Conservation (phyloP, 2,888 invertebrate genomes). For the Eustalomyia histrio region DNA sequence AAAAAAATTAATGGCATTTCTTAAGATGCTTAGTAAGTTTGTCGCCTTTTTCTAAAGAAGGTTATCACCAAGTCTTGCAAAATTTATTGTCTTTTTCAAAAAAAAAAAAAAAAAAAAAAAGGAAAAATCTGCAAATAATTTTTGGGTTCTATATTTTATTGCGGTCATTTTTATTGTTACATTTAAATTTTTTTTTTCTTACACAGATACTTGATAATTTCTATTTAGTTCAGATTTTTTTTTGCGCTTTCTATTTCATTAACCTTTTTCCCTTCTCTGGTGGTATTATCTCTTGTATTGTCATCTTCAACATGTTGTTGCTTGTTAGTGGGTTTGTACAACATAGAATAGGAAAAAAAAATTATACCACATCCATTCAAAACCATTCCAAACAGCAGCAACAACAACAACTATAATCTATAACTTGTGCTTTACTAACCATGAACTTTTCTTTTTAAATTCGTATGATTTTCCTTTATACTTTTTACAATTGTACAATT, state of each 20-base stretch:
- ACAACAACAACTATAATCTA: slow-evolving; percentile 38
- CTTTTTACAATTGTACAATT: slow-evolving; percentile 32
- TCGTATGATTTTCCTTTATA: slow-evolving; percentile 14
- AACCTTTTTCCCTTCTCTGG: neutral
- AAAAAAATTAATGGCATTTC: neutral
- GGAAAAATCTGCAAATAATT: neutral
- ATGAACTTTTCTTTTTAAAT: slow-evolving; percentile 50
- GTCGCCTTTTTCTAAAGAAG: neutral
- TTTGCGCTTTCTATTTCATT: neutral
- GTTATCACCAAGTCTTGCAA: neutral
- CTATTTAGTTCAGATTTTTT: neutral
- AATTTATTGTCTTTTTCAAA: neutral
- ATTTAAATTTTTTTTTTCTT: neutral
- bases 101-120: neutral
- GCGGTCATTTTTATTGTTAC: slow-evolving; percentile 7
- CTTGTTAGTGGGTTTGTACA: slow-evolving; percentile 4
- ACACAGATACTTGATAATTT: slow-evolving; percentile 7
- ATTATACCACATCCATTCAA: neutral
- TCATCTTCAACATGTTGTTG: slow-evolving; percentile 34
- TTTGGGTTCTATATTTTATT: neutral
- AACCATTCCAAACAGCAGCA: neutral
- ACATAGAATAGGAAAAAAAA: neutral
- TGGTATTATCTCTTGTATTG: slow-evolving; percentile 16
- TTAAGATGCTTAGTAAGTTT: neutral
- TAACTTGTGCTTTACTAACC: slow-evolving; percentile 56